phyloP scores from a whole-genome alignment of 2,113 vertebrate genomes.

The Ivindomyrus marchei region DNA sequence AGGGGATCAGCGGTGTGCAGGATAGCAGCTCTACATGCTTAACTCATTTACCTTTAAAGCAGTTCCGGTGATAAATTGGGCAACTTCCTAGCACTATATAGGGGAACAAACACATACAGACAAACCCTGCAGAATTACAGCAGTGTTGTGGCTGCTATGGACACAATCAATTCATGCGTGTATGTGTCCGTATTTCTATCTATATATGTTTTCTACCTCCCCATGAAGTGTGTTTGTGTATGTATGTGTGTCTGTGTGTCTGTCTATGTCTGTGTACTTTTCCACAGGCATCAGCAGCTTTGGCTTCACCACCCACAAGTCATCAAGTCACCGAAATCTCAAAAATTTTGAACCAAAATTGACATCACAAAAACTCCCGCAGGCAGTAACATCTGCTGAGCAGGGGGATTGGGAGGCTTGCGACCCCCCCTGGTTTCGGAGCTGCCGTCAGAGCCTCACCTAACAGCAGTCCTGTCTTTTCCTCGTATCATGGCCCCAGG shows the following conservation, averaged over 20 bases:
- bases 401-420: too few species aligned
- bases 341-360: too few species aligned
- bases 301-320: neutral
- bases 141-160: neutral
- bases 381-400: neutral
- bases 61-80: neutral
- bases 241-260: too few species aligned
- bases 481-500: neutral
- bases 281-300: neutral
- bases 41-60: neutral
- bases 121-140: neutral
- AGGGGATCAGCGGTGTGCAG: too few species aligned
- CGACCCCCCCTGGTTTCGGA: neutral
- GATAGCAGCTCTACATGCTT: neutral
- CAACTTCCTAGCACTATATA: neutral
- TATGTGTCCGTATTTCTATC: neutral
- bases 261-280: neutral
- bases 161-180: neutral
- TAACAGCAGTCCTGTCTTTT: neutral
- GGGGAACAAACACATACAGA: neutral
- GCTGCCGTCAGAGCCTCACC: neutral
- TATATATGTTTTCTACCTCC: neutral
- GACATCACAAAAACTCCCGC: neutral
- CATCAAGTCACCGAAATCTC: neutral
- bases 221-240: neutral